Percentiles rank a stretch among this genome's conserved stretches.
These are phyloP conservation scores for Centruroides vittatus DNA, from an alignment of 1,140 invertebrate species.

Conservation along the genomic window DNA sequence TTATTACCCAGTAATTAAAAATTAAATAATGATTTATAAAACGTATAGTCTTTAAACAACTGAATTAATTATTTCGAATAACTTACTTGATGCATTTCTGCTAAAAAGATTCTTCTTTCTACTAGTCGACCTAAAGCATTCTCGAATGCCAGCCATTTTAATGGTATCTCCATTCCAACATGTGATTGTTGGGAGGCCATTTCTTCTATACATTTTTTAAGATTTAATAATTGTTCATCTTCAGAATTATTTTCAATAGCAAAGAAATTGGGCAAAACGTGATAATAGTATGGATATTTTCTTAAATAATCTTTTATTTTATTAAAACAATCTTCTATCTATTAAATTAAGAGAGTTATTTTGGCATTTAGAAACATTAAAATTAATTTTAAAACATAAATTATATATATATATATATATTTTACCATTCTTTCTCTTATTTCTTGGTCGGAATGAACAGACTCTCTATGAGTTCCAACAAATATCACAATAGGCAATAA, in stretches of 20 bases:
- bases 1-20: too few relatives aligned
- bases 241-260: neutral
- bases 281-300: neutral
- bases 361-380: neutral
- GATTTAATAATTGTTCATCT: constrained; percentile 19
- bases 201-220: constrained; percentile 25
- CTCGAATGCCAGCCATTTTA: constrained; percentile 32
- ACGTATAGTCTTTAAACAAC: too few relatives aligned
- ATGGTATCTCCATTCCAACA: constrained; percentile 32
- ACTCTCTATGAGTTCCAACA: constrained; percentile 29
- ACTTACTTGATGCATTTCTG: constrained; percentile 22
- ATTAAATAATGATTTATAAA: too few relatives aligned
- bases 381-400: neutral
- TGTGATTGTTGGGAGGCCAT: constrained; percentile 26
- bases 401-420: neutral
- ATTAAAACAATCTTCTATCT: neutral
- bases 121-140: constrained; percentile 26
- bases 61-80: neutral
- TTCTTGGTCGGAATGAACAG: neutral
- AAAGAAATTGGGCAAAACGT: neutral
- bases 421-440: neutral
- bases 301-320: neutral
- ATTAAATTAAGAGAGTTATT: neutral
- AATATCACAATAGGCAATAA: constrained; percentile 31
- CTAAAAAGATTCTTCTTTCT: constrained; percentile 25